Percentiles rank a stretch among this genome's conserved stretches.
phyloP scores from a whole-genome alignment of 1,140 invertebrate genomes.

The Drosophila mauritiana region DNA sequence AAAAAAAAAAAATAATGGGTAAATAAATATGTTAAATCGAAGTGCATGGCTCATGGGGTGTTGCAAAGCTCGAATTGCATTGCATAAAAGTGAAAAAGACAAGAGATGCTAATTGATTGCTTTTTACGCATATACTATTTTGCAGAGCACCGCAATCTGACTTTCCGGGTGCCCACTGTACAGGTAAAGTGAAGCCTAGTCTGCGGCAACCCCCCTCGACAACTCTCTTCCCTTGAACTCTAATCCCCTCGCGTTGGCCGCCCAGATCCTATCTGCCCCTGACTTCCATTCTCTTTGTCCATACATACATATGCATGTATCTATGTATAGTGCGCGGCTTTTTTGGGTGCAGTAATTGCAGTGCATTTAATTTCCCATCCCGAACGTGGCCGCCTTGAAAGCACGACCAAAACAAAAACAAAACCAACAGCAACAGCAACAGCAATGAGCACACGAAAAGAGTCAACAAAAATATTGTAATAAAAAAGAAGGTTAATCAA shows the following conservation, averaged over 20 bases:
- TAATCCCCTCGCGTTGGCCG: slow-evolving; percentile 22
- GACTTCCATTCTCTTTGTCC: slow-evolving; percentile 28
- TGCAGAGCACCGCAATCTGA: background rate
- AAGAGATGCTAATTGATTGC: background rate
- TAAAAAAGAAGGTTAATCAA: slow-evolving; percentile 75
- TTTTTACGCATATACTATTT: background rate
- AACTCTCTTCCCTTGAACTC: slow-evolving; percentile 37
- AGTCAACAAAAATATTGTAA: slow-evolving; percentile 55
- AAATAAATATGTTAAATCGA: background rate
- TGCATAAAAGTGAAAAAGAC: background rate
- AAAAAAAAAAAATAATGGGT: slow-evolving; percentile 2
- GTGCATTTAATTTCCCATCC: slow-evolving; percentile 58
- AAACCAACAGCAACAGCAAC: too few relatives aligned
- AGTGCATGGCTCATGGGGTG: slow-evolving; percentile 5
- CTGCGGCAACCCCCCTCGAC: slow-evolving; percentile 2
- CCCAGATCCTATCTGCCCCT: slow-evolving; percentile 29
- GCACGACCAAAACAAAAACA: slow-evolving; percentile 43
- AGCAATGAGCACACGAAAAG: slow-evolving; percentile 17
- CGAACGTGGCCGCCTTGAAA: slow-evolving; percentile 57
- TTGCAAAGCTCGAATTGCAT: slow-evolving; percentile 10
- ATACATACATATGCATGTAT: background rate
- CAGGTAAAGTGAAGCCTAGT: slow-evolving; percentile 2
- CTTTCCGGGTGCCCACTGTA: background rate
- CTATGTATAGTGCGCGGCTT: background rate
- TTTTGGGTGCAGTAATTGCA: slow-evolving; percentile 61